Percentiles rank a stretch among this genome's conserved stretches.
Conservation (phyloP, 92 coral and sea anemone species). For the Hydrozoanthus gracilis region DNA sequence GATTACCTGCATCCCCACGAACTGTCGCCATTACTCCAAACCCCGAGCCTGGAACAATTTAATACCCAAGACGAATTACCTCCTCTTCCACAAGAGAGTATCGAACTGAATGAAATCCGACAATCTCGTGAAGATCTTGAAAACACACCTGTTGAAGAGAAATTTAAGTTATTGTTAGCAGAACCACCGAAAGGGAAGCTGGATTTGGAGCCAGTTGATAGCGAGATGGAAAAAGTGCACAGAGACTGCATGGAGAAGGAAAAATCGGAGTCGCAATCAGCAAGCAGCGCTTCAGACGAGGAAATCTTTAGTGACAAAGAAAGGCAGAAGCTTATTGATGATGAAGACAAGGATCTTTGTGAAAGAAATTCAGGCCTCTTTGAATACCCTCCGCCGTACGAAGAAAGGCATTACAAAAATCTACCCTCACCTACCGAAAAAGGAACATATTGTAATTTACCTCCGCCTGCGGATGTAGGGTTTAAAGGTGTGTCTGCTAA, state of each 20-base stretch:
- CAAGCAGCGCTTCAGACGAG: constrained; percentile 51
- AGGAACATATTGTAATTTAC: constrained; percentile 39
- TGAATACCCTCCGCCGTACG: constrained; percentile 59
- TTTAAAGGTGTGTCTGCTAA: constrained; percentile 40
- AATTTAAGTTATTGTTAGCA: constrained; percentile 49
- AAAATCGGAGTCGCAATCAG: constrained; percentile 53
- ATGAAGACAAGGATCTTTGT: constrained; percentile 78
- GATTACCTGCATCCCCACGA: constrained; percentile 34
- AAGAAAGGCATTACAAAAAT: constrained; percentile 38
- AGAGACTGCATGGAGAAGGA: constrained; percentile 70
- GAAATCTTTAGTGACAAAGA: constrained; percentile 77
- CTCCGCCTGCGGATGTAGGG: constrained; percentile 26
- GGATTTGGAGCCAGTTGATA: constrained; percentile 44
- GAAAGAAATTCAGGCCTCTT: constrained; percentile 81
- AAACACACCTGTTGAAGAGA: constrained; percentile 54
- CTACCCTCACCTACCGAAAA: constrained; percentile 44
- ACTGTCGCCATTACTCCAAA: constrained; percentile 24
- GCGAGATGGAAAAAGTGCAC: constrained; percentile 76
- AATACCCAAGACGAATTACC: constrained; percentile 64
- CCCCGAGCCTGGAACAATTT: constrained; percentile 29
- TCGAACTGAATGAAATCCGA: constrained; percentile 68
- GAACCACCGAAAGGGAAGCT: constrained; percentile 69
- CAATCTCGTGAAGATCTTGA: constrained; percentile 21
- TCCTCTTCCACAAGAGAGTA: constrained; percentile 79
- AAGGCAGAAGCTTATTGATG: constrained; percentile 62